Conservation (phyloP, 2,113 vertebrate species). For the Grammomys dolichurus region DNA sequence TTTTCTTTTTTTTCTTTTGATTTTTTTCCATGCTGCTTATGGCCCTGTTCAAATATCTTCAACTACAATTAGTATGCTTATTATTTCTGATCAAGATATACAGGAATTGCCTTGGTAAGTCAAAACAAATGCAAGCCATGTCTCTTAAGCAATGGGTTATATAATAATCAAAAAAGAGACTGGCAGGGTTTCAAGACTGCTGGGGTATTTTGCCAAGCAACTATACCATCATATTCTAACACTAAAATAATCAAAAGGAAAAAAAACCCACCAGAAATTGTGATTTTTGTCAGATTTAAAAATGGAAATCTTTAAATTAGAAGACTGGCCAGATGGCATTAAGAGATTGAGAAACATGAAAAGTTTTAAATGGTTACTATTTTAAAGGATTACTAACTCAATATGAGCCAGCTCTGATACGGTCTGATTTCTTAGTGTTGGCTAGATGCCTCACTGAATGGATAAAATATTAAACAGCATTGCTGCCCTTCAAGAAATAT, state of each 20-base stretch:
- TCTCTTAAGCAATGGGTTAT: not conserved
- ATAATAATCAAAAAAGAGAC: constrained; percentile 37
- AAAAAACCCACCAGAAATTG: constrained; percentile 53
- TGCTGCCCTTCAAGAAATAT: not conserved
- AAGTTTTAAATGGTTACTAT: constrained; percentile 61
- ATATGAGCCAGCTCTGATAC: constrained; percentile 61
- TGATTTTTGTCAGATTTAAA: constrained; percentile 66
- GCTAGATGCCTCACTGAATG: not conserved
- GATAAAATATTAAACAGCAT: constrained; percentile 36
- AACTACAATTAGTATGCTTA: constrained; percentile 13
- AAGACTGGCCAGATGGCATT: constrained; percentile 70
- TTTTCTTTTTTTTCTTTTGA: constrained; percentile 27
- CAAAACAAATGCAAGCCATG: not conserved
- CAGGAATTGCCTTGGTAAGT: constrained; percentile 20
- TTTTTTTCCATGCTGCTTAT: constrained; percentile 11
- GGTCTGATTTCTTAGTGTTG: not conserved
- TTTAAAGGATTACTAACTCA: constrained; percentile 65
- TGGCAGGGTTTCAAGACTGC: constrained; percentile 25
- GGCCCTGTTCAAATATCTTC: constrained; percentile 42
- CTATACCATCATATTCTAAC: constrained; percentile 44
- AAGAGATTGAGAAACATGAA: constrained; percentile 56
- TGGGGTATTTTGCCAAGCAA: constrained; percentile 55
- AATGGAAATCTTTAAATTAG: constrained; percentile 66
- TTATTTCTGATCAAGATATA: constrained; percentile 34
- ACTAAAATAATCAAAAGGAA: constrained; percentile 42